Conservation (phyloP, 2,113 vertebrate genomes). For the Melospiza melodia region DNA sequence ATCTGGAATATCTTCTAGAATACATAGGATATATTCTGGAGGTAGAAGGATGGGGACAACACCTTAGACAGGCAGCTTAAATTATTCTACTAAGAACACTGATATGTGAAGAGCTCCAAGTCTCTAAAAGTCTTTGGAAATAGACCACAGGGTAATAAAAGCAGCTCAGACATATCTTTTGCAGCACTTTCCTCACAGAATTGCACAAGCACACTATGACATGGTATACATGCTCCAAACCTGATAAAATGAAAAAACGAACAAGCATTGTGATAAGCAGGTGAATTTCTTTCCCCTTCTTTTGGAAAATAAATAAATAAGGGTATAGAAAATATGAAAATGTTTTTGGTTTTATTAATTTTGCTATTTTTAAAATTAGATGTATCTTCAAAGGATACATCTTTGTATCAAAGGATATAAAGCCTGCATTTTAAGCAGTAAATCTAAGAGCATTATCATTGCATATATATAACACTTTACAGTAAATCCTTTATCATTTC, state of each 20-base stretch:
- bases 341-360: not conserved
- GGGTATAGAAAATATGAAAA: not conserved
- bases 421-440: not conserved
- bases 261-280: not conserved
- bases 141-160: not conserved
- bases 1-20: not conserved
- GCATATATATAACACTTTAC: not conserved
- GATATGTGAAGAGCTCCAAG: not conserved
- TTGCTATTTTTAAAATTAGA: not conserved
- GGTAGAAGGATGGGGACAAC: not conserved
- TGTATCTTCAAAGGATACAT: not conserved
- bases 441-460: not conserved
- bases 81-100: not conserved
- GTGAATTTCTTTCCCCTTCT: not conserved
- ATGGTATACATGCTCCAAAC: not conserved
- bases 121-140: not conserved
- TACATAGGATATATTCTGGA: not conserved
- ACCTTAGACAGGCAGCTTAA: not conserved
- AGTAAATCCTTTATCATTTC: not conserved
- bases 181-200: not conserved
- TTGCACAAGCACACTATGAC: not conserved
- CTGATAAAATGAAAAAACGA: not conserved
- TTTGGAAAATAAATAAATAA: not conserved
- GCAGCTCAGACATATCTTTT: not conserved
- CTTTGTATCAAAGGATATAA: not conserved